These are phyloP conservation scores for Pantherophis alleghaniensis DNA, from an alignment of 2,797 vertebrate genomes.

Conservation along the genomic window DNA sequence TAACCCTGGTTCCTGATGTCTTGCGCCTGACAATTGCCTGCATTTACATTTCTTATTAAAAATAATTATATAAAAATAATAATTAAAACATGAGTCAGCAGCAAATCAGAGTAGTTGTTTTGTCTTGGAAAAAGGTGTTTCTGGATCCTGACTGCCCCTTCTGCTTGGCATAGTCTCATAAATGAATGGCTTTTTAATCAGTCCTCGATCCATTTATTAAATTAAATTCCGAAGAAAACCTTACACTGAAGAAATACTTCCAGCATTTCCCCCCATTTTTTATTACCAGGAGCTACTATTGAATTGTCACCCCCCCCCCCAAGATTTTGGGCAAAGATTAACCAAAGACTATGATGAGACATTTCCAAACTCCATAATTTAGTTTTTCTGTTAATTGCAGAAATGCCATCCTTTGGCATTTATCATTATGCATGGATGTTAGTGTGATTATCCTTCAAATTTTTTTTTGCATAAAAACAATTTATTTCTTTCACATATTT, in stretches of 20 bases:
- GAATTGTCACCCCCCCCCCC: background rate
- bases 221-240: conserved; percentile 23
- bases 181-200: conserved; percentile 24
- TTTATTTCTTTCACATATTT: background rate
- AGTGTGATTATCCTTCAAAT: background rate
- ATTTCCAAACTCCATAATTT: background rate
- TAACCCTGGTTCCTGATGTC: background rate
- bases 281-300: background rate
- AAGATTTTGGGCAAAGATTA: conserved; percentile 8
- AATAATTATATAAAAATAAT: conserved; percentile 9
- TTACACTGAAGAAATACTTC: conserved; percentile 18
- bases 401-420: background rate
- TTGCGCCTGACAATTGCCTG: conserved; percentile 2
- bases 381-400: background rate
- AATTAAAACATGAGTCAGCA: conserved; percentile 37
- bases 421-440: background rate
- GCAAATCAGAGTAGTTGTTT: conserved; percentile 47
- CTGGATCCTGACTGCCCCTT: background rate
- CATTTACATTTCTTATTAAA: conserved; percentile 25
- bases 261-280: background rate
- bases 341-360: background rate
- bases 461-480: background rate
- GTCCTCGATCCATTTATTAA: conserved; percentile 26
- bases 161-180: background rate
- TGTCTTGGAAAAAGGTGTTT: conserved; percentile 31